Evolutionary conservation across 2,113 vertebrate genomes (phyloP).

Genomic region (Antechinus flavipes): DNA sequence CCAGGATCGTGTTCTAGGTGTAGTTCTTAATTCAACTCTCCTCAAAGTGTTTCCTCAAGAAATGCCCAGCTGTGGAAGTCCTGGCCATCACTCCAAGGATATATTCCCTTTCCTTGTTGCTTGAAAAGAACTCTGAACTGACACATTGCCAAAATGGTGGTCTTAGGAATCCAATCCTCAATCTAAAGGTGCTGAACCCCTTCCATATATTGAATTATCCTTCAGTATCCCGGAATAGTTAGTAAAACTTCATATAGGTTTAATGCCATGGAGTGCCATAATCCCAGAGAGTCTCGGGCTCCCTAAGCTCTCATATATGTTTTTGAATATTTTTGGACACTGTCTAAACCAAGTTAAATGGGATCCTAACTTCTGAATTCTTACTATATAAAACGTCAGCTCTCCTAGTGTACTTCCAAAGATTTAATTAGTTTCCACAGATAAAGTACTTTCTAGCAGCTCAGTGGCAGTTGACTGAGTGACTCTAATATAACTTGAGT

Average conservation of each 20-base stretch:
- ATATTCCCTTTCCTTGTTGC: not conserved
- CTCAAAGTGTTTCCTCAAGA: not conserved
- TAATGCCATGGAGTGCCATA: not conserved
- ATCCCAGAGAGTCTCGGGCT: not conserved
- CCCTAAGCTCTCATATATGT: not conserved
- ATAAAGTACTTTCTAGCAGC: not conserved
- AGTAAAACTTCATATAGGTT: not conserved
- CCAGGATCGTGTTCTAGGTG: not conserved
- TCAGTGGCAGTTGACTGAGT: not conserved
- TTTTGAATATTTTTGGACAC: not conserved
- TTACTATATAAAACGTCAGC: not conserved
- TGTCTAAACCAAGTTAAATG: not conserved
- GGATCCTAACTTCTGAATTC: not conserved
- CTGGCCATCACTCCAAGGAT: not conserved
- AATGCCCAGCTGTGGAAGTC: not conserved
- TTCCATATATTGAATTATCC: not conserved
- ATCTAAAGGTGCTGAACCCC: not conserved
- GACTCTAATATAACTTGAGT: not conserved
- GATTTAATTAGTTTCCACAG: conserved; percentile 26
- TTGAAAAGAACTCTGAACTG: not conserved
- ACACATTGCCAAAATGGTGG: not conserved
- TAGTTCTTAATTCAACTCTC: not conserved
- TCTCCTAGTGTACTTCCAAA: not conserved
- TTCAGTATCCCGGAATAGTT: not conserved
- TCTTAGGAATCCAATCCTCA: not conserved